Evolutionary conservation across 2,113 vertebrate genomes (phyloP), one percentile per base, ranked within the genome.

Genomic region (Acrocephalus kingi): DNA sequence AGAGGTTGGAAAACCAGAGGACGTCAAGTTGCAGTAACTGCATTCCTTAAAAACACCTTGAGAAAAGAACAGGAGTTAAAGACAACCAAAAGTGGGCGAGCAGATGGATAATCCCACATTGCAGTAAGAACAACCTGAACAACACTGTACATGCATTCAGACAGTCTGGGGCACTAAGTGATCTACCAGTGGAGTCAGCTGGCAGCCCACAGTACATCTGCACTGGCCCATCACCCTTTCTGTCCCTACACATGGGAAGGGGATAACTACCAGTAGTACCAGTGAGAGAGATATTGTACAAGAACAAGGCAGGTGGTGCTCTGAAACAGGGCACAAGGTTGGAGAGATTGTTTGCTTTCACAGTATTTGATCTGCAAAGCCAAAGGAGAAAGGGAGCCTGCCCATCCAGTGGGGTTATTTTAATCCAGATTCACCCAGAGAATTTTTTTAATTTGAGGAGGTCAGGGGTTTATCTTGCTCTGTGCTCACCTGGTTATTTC

Each of bases 231-330:
- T 24, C 45, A 52, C 16, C 19, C 46, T 3, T 69, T 85, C 66
- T 69, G n/a, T 46, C 35, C 62, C 41, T 79, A 5, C 31, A 39
- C 7, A 63, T 1, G 13, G 25, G 28, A 90, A 15, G 9, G 23
- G 4, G 46, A 49, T 3, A 83, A 39, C 37, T 45, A 45, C 37
- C 43, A 80, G 25, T n/a, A 69, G 62, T 7, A 58, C 16, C 35
- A 63, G 48, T 0, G 0, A 51, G 5, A 27, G 49, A 91, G n/a
- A n/a, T 68, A 45, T 0, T 27, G 28, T 46, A 41, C 31, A 51
- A 58, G 41, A 87, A 72, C 22, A 89, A 89, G 35, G 63, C 48
- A 86, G 63, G 52, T 45, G 48, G 62, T 83, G 39, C 31, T 58
- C 52, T 63, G 75, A 71, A 83, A 90, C 5, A 4, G 17, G 33